These are phyloP conservation scores for Euura lappo DNA, from an alignment of 1,140 invertebrate genomes.

Conservation along the genomic window DNA sequence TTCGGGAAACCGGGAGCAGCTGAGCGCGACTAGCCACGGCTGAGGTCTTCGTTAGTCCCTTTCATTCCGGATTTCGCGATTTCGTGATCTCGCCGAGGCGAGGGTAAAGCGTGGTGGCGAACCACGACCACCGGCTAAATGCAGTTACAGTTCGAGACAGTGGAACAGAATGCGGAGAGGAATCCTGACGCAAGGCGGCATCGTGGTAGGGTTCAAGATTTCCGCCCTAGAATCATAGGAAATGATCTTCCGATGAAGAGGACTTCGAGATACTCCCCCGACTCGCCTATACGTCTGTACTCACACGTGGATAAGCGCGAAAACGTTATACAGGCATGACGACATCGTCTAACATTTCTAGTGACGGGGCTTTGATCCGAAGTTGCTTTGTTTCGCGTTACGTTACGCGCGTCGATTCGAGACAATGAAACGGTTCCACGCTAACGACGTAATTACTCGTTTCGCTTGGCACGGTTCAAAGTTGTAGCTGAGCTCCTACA, in stretches of 20 bases:
- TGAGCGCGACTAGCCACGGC: neutral
- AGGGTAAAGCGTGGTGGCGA: neutral
- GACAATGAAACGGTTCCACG: neutral
- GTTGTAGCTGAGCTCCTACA: neutral
- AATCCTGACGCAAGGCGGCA: neutral
- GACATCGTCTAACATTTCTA: neutral
- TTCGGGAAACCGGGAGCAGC: neutral
- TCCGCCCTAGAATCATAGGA: neutral
- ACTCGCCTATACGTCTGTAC: too few relatives aligned
- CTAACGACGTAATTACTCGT: constrained; percentile 5
- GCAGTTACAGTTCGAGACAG: constrained; percentile 1
- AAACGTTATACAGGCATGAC: too few relatives aligned
- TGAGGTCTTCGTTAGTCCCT: constrained; percentile 32
- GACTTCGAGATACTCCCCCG: neutral
- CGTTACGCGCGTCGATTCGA: neutral
- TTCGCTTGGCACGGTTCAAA: neutral
- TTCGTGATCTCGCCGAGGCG: constrained; percentile 6
- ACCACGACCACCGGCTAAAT: constrained; percentile 4
- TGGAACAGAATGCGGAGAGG: neutral
- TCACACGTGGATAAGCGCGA: too few relatives aligned
- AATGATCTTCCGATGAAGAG: neutral
- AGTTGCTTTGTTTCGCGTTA: constrained; percentile 5
- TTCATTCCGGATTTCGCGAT: constrained; percentile 27
- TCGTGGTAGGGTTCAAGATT: neutral
- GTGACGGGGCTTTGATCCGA: neutral